Evolutionary conservation across 2,888 invertebrate genomes (phyloP), one percentile per base, ranked within the genome.

Genomic region (Agrochola litura): DNA sequence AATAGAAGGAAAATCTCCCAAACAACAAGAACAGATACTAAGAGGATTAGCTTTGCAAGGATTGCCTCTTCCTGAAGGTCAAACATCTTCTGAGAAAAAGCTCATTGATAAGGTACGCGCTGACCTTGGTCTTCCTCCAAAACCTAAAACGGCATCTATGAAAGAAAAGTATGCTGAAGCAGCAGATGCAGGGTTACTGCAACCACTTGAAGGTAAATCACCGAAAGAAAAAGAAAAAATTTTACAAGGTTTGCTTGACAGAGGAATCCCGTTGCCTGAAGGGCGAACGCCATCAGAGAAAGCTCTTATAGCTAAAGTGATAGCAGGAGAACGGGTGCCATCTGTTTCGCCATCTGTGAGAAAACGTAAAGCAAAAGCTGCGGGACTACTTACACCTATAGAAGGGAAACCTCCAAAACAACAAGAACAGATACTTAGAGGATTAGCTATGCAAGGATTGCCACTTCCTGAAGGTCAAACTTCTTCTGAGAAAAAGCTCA

Each of bases 261-360:
- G 30, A 43, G 77, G 77, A 16, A 77, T 77, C 0, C 52, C 78
- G 8, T 52, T 77, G n/a, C 77, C 76, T 12, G 65, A 76, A 76
- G 76, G 65, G 12, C 37, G 76, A 16, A 76, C 76, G 0, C 12
- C 8, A 46, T 77, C 77, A 22, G 77, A 77, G 22, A 6, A 6
- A 25, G 52, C 30, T 12, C 41, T 77, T 0, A 46, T 77, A 25
- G 68, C 52, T 60, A 68, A 30, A 52, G 68, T 77, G 0, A 78
- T 37, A 5, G 52, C 52, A 10, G 60, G 68, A 19, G 10, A 8
- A 16, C 14, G 22, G 0, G 19, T 10, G 6, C 76, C 52, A 10
- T 63, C 75, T 37, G 22, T 52, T 22, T 8, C 52, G 3, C 52
- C 52, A 52, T 52, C 52, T 52, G 52, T 0, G 52, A 52, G 52